A percentile compares a stretch with the other conserved stretches of the same genome.
These are phyloP conservation scores for Lacerta viridis DNA, from an alignment of 2,797 vertebrate species.

Conservation along the genomic window DNA sequence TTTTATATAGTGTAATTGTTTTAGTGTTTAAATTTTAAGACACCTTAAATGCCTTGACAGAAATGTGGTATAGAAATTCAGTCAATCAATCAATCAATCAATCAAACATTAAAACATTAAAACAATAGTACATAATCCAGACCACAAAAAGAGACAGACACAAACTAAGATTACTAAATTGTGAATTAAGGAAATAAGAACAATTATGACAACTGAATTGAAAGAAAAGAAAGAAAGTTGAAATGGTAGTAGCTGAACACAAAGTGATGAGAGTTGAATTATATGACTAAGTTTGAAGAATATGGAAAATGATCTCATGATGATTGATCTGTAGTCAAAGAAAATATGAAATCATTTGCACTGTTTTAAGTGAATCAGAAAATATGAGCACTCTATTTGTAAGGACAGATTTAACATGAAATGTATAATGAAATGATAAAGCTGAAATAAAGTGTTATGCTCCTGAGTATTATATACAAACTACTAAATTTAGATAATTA, in stretches of 20 bases:
- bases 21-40: too few relatives aligned
- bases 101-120: background rate
- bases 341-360: conserved; percentile 27
- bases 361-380: conserved; percentile 40
- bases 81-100: too few relatives aligned
- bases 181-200: conserved; percentile 36
- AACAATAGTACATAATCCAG: conserved; percentile 36
- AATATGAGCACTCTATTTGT: conserved; percentile 5
- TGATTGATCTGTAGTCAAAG: conserved; percentile 52
- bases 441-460: background rate
- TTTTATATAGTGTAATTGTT: too few relatives aligned
- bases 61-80: too few relatives aligned
- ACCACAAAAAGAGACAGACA: conserved; percentile 46
- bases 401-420: conserved; percentile 31
- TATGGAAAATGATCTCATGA: conserved; percentile 39
- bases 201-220: conserved; percentile 49
- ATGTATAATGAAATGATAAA: background rate
- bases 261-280: background rate
- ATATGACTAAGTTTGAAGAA: conserved; percentile 35
- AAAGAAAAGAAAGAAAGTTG: conserved; percentile 48
- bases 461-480: conserved; percentile 33
- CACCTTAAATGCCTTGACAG: too few relatives aligned
- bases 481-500: background rate
- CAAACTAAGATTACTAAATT: conserved; percentile 36
- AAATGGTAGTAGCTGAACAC: conserved; percentile 49